Percentiles rank a stretch among this genome's conserved stretches.
Evolutionary conservation across 2,797 vertebrate genomes (phyloP).

Genomic region (Gila robusta): DNA sequence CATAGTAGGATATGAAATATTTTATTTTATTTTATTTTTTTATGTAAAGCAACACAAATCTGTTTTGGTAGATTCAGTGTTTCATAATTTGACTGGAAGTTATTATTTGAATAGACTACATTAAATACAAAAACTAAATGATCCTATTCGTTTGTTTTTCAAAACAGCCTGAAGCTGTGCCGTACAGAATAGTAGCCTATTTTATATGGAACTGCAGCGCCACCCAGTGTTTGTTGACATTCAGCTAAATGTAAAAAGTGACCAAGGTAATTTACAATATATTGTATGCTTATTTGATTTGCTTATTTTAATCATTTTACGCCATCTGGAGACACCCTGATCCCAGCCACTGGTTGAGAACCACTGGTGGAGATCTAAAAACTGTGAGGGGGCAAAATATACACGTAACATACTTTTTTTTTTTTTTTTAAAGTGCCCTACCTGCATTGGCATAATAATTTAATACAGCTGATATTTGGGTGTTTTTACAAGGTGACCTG

Average conservation of each 20-base stretch:
- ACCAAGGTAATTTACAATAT: neutral
- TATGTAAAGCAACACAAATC: neutral
- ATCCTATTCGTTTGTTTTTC: neutral
- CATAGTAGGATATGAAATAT: too few species aligned
- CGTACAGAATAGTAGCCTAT: neutral
- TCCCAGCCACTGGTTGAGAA: neutral
- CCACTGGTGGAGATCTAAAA: neutral
- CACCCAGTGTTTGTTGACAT: slow-evolving; percentile 10
- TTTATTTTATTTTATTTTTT: too few species aligned
- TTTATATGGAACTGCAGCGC: slow-evolving; percentile 21
- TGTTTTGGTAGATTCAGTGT: neutral
- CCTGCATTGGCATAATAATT: neutral
- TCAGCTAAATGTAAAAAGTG: neutral
- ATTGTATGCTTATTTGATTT: too few species aligned
- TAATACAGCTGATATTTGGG: neutral
- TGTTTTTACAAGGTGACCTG: neutral
- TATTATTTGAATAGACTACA: neutral
- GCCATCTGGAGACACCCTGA: neutral
- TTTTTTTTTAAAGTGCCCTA: neutral
- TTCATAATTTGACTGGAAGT: neutral
- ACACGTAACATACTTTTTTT: too few species aligned
- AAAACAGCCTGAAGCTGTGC: neutral
- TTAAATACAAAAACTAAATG: neutral
- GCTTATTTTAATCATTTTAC: neutral
- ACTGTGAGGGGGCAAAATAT: neutral